These are phyloP conservation scores for Lissonota sp. DNA, from an alignment of 2,888 invertebrate species.

Conservation along the genomic window DNA sequence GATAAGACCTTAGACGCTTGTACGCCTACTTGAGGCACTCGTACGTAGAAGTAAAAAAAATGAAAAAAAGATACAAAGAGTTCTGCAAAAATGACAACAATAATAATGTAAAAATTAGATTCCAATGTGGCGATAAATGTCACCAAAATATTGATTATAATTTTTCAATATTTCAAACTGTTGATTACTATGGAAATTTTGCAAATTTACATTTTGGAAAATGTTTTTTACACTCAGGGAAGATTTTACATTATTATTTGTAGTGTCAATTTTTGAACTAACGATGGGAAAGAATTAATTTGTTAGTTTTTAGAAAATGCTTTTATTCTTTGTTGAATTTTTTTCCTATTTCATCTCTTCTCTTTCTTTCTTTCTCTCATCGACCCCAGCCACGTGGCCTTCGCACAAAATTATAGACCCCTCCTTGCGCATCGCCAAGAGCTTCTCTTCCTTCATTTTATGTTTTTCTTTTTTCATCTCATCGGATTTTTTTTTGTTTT, in stretches of 20 bases:
- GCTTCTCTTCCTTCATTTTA: slow-evolving; percentile 32
- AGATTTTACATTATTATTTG: too few relatives aligned
- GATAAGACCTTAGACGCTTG: slow-evolving; percentile 50
- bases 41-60: too few relatives aligned
- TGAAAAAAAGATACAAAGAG: slow-evolving; percentile 7
- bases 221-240: too few relatives aligned
- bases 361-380: slow-evolving; percentile 37
- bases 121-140: too few relatives aligned
- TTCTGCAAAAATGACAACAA: background rate
- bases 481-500: slow-evolving; percentile 1
- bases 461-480: slow-evolving; percentile 17
- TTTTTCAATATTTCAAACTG: too few relatives aligned
- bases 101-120: too few relatives aligned
- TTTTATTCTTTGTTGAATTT: slow-evolving; percentile 10
- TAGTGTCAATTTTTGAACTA: too few relatives aligned
- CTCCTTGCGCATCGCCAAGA: slow-evolving; percentile 53
- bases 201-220: too few relatives aligned
- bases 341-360: slow-evolving; percentile 25
- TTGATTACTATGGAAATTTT: too few relatives aligned
- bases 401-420: slow-evolving; percentile 58
- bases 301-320: too few relatives aligned
- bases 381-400: slow-evolving; percentile 47
- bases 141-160: too few relatives aligned
- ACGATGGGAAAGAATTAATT: too few relatives aligned
- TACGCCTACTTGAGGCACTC: background rate